Evolutionary conservation across 2,888 invertebrate genomes (phyloP).

Genomic region (Junonia oenone): DNA sequence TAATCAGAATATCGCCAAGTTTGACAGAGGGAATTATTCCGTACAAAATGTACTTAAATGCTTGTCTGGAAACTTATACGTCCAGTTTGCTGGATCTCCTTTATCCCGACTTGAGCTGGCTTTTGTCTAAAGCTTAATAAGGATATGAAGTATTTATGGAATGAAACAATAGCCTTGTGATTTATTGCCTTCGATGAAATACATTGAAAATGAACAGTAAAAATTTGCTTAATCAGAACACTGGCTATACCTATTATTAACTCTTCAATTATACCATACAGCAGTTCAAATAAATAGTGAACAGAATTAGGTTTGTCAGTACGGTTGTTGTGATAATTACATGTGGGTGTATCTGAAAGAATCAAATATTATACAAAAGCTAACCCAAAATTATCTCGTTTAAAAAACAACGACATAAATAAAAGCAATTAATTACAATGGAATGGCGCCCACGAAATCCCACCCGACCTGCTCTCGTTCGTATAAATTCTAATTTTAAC

Average conservation of each 20-base stretch:
- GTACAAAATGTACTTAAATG: slow-evolving; percentile 44
- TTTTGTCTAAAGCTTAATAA: slow-evolving; percentile 5
- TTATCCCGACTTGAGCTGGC: not conserved
- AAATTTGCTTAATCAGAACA: not conserved
- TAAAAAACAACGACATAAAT: slow-evolving; percentile 22
- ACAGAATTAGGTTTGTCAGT: not conserved
- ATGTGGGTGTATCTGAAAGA: not conserved
- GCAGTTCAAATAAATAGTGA: not conserved
- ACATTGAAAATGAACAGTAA: not conserved
- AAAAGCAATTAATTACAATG: slow-evolving; percentile 27
- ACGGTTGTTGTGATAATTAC: not conserved
- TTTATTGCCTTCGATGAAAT: not conserved
- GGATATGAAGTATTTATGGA: slow-evolving; percentile 3
- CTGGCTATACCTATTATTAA: not conserved
- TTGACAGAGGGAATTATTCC: slow-evolving; percentile 44
- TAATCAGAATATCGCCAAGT: slow-evolving; percentile 46
- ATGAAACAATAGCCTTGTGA: not conserved
- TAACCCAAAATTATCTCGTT: slow-evolving; percentile 10
- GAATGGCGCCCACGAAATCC: slow-evolving; percentile 16
- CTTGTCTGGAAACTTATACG: slow-evolving; percentile 41
- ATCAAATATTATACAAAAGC: not conserved
- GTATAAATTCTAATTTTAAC: slow-evolving; percentile 26
- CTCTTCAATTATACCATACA: not conserved
- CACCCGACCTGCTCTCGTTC: slow-evolving; percentile 21
- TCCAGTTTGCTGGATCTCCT: slow-evolving; percentile 5